Evolutionary conservation across 2,797 vertebrate species (phyloP), one percentile per base, ranked within the genome.

Genomic region (Oreochromis grahami): DNA sequence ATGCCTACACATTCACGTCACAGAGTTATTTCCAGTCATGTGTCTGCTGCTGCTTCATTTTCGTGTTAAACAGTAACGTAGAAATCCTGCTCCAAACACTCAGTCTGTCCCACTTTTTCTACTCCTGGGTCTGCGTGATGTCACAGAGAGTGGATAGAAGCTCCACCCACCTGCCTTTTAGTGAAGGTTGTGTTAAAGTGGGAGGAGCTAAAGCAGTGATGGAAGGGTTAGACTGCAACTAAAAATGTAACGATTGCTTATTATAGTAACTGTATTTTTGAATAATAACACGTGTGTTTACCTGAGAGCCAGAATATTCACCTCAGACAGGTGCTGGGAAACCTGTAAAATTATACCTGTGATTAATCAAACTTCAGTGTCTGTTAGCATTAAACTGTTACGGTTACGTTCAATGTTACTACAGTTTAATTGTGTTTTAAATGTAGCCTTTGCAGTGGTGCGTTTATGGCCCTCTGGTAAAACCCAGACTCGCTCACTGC

Each of bases 101-200:
- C 24, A 1, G 24, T 8, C 8, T 48, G 43, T 19, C 24, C 0
- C 68, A 8, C 6, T 0, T 72, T 72, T 72, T 72, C 43, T 72
- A 19, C 24, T 48, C 68, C 17, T 5, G 41, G 24, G 29, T 8
- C 68, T 12, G 3, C 0, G 4, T 72, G 68, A 72, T 29, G 43
- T 48, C 43, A 72, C 43, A 72, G 68, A 19, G 68, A 48, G 43
- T 11, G 4, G 0, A 1, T 48, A 7, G 0, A 72, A 72, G 43
- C 24, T 19, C 68, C 68, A 29, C 68, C 24, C 68, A 72, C 24
- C 68, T 72, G 68, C 68, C 29, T 15, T 29, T 45, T 70, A 45
- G 38, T 70, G 4, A 41, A 41, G 21, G 9, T 12, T 19, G 24
- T 45, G 21, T 72, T 29, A 72, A 72, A 45, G 24, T 26, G 65